These are phyloP conservation scores for Anolis carolinensis DNA, from an alignment of 2,113 vertebrate genomes.

Conservation along the genomic window DNA sequence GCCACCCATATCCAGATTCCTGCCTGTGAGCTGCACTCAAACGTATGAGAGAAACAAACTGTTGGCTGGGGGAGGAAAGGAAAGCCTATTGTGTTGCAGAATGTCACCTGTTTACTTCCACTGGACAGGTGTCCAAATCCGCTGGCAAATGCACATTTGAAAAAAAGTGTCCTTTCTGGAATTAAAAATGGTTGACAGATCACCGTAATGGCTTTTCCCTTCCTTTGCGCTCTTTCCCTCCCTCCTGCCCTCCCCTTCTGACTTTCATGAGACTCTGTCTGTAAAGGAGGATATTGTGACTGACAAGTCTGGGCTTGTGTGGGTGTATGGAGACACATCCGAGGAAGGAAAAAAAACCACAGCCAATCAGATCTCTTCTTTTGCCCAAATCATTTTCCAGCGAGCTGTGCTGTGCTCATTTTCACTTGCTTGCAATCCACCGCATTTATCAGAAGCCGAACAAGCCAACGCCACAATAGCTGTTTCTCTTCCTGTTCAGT, in stretches of 20 bases:
- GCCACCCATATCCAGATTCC: not conserved
- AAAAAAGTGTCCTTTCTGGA: not conserved
- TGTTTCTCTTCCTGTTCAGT: slow-evolving; percentile 1
- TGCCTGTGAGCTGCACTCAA: not conserved
- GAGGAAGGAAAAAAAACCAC: not conserved
- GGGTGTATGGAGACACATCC: slow-evolving; percentile 6
- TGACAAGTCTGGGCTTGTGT: slow-evolving; percentile 29
- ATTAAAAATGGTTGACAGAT: slow-evolving; percentile 23
- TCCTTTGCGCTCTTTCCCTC: not conserved
- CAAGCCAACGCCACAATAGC: not conserved
- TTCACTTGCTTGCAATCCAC: not conserved
- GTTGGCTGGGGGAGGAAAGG: not conserved
- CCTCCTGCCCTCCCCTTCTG: too few species aligned
- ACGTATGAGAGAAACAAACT: not conserved
- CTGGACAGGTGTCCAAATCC: not conserved
- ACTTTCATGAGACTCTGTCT: not conserved
- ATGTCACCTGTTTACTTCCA: not conserved
- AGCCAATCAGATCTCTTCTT: slow-evolving; percentile 11
- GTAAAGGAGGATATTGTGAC: slow-evolving; percentile 19
- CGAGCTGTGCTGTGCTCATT: slow-evolving; percentile 1
- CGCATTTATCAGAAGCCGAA: slow-evolving; percentile 25
- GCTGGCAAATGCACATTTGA: slow-evolving; percentile 8
- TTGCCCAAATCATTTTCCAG: slow-evolving; percentile 21
- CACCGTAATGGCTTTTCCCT: not conserved
- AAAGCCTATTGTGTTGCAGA: not conserved